phyloP scores from a whole-genome alignment of 1,140 invertebrate species.

The Drosophila pachea region DNA sequence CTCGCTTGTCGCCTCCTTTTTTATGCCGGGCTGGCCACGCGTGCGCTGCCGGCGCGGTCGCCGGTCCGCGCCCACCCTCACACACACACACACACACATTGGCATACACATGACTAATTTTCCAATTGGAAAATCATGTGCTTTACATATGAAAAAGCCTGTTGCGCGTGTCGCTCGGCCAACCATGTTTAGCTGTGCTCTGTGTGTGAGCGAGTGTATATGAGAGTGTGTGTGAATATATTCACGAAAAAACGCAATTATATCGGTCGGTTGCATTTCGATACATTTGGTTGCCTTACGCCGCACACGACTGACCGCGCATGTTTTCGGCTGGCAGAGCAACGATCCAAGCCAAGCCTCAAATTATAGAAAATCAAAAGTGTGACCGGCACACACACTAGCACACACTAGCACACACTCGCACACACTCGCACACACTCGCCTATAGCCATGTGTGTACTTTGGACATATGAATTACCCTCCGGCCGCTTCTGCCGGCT shows the following conservation, averaged over 20 bases:
- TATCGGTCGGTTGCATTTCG: slow-evolving; percentile 78
- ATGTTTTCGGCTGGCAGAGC: slow-evolving; percentile 73
- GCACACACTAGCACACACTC: slow-evolving; percentile 17
- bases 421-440: slow-evolving; percentile 13
- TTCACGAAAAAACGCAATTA: slow-evolving; percentile 76
- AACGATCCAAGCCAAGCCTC: slow-evolving; percentile 63
- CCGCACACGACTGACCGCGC: slow-evolving; percentile 78
- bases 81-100: slow-evolving; percentile 17
- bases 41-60: slow-evolving; percentile 58
- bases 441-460: slow-evolving; percentile 44
- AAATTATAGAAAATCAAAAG: slow-evolving; percentile 78
- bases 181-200: slow-evolving; percentile 57
- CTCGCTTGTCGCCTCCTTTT: slow-evolving; percentile 74
- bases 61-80: slow-evolving; percentile 8
- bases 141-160: slow-evolving; percentile 74
- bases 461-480: slow-evolving; percentile 51
- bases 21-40: slow-evolving; percentile 72
- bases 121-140: slow-evolving; percentile 77
- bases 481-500: not conserved
- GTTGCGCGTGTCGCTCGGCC: slow-evolving; percentile 75
- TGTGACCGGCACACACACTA: slow-evolving; percentile 68
- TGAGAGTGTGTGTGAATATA: slow-evolving; percentile 32
- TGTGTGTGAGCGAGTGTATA: slow-evolving; percentile 29
- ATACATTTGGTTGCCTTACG: slow-evolving; percentile 78
- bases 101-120: slow-evolving; percentile 59